Percentiles rank a stretch among this genome's conserved stretches.
Conservation (phyloP, 1,140 invertebrate genomes). For the Bombus waltoni region DNA sequence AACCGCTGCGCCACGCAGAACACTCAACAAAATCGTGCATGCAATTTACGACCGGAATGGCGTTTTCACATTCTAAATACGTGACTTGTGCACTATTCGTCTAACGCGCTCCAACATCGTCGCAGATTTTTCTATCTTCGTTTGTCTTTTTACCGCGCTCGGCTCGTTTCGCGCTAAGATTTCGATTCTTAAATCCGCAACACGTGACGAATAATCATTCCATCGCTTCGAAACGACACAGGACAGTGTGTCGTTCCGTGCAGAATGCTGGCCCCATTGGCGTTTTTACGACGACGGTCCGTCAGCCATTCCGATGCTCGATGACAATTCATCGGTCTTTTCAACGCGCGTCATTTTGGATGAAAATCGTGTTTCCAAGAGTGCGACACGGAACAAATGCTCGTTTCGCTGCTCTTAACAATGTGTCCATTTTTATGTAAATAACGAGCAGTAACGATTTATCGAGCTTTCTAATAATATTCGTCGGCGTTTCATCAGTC, state of each 20-base stretch:
- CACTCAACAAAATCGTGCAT: neutral
- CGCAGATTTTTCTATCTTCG: neutral
- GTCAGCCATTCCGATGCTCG: neutral
- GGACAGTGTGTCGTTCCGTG: neutral
- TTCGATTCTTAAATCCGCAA: neutral
- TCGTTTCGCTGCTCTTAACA: neutral
- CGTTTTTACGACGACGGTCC: neutral
- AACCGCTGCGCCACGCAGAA: neutral
- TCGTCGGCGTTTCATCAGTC: neutral
- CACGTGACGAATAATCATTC: neutral
- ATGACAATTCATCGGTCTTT: neutral
- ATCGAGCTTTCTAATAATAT: neutral
- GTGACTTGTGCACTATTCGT: neutral
- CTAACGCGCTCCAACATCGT: neutral
- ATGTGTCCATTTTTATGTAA: neutral
- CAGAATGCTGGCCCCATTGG: neutral
- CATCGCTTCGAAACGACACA: neutral
- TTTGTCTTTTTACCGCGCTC: neutral
- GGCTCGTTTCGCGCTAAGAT: neutral
- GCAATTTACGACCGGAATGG: constrained; percentile 8
- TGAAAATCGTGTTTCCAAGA: neutral
- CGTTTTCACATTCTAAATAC: neutral
- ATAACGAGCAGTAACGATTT: too few species aligned
- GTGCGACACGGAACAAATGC: neutral
- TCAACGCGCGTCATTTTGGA: neutral